phyloP scores from a whole-genome alignment of 2,888 invertebrate genomes.

The Meliscaeva auricollis region DNA sequence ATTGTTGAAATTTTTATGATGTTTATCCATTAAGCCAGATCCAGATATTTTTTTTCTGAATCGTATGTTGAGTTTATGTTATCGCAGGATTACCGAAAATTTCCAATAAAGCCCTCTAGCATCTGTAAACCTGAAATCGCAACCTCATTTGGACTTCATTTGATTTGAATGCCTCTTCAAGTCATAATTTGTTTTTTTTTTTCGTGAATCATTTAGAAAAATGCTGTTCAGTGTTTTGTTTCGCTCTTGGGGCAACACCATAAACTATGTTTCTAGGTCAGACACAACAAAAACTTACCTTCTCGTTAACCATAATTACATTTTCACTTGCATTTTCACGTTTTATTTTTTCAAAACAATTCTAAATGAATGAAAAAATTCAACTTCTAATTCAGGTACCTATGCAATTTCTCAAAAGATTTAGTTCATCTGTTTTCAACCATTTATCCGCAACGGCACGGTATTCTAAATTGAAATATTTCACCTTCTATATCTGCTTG shows the following conservation, averaged over 20 bases:
- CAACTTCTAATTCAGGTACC: not conserved
- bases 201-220: not conserved
- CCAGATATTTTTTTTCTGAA: too few relatives aligned
- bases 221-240: not conserved
- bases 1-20: too few relatives aligned
- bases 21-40: too few relatives aligned
- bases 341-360: not conserved
- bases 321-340: not conserved
- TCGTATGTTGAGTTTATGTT: too few relatives aligned
- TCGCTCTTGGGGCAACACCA: not conserved
- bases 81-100: too few relatives aligned
- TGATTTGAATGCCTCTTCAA: too few relatives aligned
- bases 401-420: conserved; percentile 11
- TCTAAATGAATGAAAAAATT: not conserved
- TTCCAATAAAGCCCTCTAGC: too few relatives aligned
- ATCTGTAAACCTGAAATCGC: too few relatives aligned
- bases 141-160: too few relatives aligned
- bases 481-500: not conserved
- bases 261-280: not conserved
- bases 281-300: not conserved
- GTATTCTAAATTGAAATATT: conserved; percentile 33
- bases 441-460: conserved; percentile 36
- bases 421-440: conserved; percentile 5
- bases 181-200: too few relatives aligned
- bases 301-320: not conserved